Percentiles rank a stretch among this genome's conserved stretches.
phyloP scores from a whole-genome alignment of 2,797 vertebrate species.

The Falco columbarius region DNA sequence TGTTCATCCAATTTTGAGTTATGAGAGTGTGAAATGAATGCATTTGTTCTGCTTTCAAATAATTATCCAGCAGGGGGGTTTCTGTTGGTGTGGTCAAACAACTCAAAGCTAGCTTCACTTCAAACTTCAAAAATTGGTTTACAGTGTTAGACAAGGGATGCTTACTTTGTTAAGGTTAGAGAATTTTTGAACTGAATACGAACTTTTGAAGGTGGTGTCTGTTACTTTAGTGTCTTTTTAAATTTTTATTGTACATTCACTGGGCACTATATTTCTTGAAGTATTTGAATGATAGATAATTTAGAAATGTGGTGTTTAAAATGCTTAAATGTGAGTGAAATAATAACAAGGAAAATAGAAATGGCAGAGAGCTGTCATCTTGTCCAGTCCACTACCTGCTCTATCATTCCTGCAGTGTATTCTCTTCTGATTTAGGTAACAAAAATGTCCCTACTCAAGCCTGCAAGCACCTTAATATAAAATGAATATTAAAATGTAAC shows the following conservation, averaged over 20 bases:
- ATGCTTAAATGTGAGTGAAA: not conserved
- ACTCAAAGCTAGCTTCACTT: conserved; percentile 18
- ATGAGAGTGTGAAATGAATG: conserved; percentile 46
- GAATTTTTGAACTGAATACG: conserved; percentile 54
- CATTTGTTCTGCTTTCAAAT: conserved; percentile 61
- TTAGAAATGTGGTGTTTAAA: conserved; percentile 1
- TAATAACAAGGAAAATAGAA: conserved; percentile 28
- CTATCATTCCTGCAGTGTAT: not conserved
- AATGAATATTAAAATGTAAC: conserved; percentile 49
- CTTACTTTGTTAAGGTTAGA: conserved; percentile 31
- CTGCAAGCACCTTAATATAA: conserved; percentile 14
- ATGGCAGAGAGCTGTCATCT: not conserved
- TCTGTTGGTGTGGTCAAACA: conserved; percentile 40
- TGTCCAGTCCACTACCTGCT: not conserved
- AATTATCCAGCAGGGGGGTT: conserved; percentile 11
- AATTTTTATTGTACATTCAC: not conserved
- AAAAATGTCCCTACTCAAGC: not conserved
- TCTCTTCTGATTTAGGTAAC: conserved; percentile 21
- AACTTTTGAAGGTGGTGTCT: conserved; percentile 26
- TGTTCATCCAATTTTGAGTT: conserved; percentile 39
- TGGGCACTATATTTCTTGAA: not conserved
- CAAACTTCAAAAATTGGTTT: not conserved
- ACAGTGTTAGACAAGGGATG: conserved; percentile 18
- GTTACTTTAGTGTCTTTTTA: conserved; percentile 20
- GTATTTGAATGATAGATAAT: not conserved